Evolutionary conservation across 1,140 invertebrate genomes (phyloP), one percentile per base, ranked within the genome.

Genomic region (Drosophila ficusphila): DNA sequence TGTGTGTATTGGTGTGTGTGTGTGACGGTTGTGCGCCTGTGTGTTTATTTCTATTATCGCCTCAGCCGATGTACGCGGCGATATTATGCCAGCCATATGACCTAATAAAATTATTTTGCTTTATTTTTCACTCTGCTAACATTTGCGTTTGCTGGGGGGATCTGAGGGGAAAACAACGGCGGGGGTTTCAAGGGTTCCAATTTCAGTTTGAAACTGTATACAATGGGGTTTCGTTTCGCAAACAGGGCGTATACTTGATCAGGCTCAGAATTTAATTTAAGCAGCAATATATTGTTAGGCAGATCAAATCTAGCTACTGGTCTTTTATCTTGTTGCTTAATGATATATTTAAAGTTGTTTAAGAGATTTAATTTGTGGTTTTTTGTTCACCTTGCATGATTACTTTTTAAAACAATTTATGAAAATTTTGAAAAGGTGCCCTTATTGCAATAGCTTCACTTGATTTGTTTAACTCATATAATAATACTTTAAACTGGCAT

Each of bases 31-130:
- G 51, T 38, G 52, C 49, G 58, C 7, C 19, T 53, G 29, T 85
- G 61, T 76, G 67, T 77, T 76, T 74, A 74, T 81, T 88, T 86
- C 82, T 88, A 81, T 88, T 88, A 88, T 88, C 82, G 74, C 47
- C 39, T 64, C 58, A 60, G 77, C 53, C 83, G 82, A 88, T 88
- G 82, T 88, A 42, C 65, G 65, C 38, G 21, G 61, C 77, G 82
- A 88, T 88, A 88, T 88, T 69, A 77, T 82, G 82, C 52, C 68
- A 60, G 71, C 76, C 79, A 62, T 65, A 88, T 88, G 82, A 88
- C 82, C 82, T 74, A 88, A 88, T 88, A 88, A 88, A 78, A 61
- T 31, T 52, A 16, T 62, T 85, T 71, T 67, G 74, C 69, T 81
- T 57, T 64, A 52, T 73, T 54, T 51, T 36, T 41, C 29, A n/a